Base-by-base conservation (phyloP, 1,140 invertebrate genomes). In the Drosophila suzukii region DNA sequence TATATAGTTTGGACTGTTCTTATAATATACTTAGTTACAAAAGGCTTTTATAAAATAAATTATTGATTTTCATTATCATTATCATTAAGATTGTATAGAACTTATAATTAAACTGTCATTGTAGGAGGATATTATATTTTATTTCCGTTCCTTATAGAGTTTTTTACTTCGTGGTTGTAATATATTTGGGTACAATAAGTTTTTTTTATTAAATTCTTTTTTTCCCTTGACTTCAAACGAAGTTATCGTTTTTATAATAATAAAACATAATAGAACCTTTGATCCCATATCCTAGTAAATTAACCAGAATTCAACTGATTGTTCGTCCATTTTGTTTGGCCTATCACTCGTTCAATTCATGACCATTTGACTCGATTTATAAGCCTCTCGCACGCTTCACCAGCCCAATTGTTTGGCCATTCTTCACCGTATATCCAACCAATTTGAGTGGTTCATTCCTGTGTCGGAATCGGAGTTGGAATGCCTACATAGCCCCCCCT, bases 351-450 rank as follows among this genome's bases (percentile, higher is more conserved):
- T 51, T 73, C 41, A 20, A 51, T 39, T 62, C 72, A 63, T 56
- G 68, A 27, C 8, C 44, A 6, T 13, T 10, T 47, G 20, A 32
- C 24, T 74, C 30, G 50, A 75, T 74, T 73, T 74, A 61, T 73
- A 73, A 73, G 68, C 56, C 55, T 12, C 49, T 66, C 46, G 20
- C 62, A 12, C n/a, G 34, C 39, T 51, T 32, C 20, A 71, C 44
- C 27, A 51, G 55, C 20, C 32, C 70, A 73, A 73, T 73, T 73
- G 67, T 67, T 75, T 58, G 36, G 15, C 60, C 32, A 51, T 75
- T 67, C 71, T 58, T 62, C 34, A 57, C 20, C 62, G 59, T 55
- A 63, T 63, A 34, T 65, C 50, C 65, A 36, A 58, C 56, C 58
- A 60, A 60, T 74, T 72, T 60, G 41, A 73, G 60, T 49, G 60